Evolutionary conservation across 2,888 invertebrate species (phyloP).

Genomic region (Leptopilina syphax): DNA sequence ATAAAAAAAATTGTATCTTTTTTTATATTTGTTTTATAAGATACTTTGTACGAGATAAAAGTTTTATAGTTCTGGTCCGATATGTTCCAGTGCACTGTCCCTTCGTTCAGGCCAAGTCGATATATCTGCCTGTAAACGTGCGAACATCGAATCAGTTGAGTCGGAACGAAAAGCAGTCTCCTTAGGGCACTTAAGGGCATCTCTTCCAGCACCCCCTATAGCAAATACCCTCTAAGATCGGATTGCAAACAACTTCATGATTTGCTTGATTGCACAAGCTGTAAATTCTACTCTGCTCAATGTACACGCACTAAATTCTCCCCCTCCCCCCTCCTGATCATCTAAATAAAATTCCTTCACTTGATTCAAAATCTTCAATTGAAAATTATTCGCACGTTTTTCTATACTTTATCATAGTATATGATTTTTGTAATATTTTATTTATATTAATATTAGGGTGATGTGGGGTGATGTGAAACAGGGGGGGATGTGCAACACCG

Average conservation of each 20-base stretch:
- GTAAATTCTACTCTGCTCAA: slow-evolving; percentile 46
- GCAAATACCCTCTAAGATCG: slow-evolving; percentile 55
- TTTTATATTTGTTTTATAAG: slow-evolving; percentile 41
- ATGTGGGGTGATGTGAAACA: too few species aligned
- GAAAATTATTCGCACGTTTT: too few species aligned
- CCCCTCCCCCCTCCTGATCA: too few species aligned
- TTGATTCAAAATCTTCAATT: too few species aligned
- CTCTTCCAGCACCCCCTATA: slow-evolving; percentile 60
- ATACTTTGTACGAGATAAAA: slow-evolving; percentile 43
- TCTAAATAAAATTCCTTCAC: too few species aligned
- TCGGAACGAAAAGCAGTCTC: slow-evolving; percentile 71
- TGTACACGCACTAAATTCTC: background rate
- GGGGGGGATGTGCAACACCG: too few species aligned
- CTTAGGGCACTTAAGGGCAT: slow-evolving; percentile 74
- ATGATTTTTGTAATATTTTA: too few species aligned
- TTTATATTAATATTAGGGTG: too few species aligned
- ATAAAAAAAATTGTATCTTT: too few species aligned
- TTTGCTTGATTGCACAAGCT: slow-evolving; percentile 70
- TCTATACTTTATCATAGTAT: too few species aligned
- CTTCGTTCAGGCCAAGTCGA: background rate
- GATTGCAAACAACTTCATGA: slow-evolving; percentile 71
- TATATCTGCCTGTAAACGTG: slow-evolving; percentile 61
- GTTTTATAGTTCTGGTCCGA: slow-evolving; percentile 6
- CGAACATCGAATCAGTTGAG: slow-evolving; percentile 67
- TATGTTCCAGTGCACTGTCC: slow-evolving; percentile 40